Base-by-base conservation (phyloP, 2,888 invertebrate genomes). In the Anarsia innoxiella region DNA sequence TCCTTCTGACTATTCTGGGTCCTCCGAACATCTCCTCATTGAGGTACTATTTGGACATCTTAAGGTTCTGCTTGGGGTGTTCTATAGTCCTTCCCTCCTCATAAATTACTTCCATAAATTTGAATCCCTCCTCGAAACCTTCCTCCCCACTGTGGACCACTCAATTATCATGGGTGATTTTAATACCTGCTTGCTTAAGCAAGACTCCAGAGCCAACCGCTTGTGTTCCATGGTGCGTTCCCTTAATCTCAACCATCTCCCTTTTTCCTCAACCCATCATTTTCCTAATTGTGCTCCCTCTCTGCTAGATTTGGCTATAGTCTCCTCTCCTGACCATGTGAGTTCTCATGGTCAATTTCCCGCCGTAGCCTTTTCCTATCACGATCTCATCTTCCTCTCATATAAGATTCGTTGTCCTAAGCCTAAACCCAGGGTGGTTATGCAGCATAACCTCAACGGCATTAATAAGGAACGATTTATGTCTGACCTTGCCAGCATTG, bases 161-260 rank as follows among this genome's bases (percentile, higher is more conserved):
- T n/a, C n/a, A n/a, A n/a, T n/a, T n/a, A 39, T 46, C 23, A 36
- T 48, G 39, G 43, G 43, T 3, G 40, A 44, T 16, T 41, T 44
- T 8, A 47, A 47, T 23, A 45, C 44, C 2, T 35, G 37, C 27
- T 29, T 40, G 5, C 23, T 25, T 12, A 30, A 32, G 2, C 8
- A 15, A 10, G 14, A 32, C 9, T 2, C 27, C 13, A 26, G 35
- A 4, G 10, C 19, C 34, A 39, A 16, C 3, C 28, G n/a, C n/a
- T n/a, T n/a, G n/a, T n/a, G 6, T 0, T n/a, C 38, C 1, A 26
- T 40, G 1, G 10, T 45, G 4, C 23, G 36, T 6, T 42, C 41
- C 2, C 9, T 9, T 5, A 31, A 26, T 12, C 31, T 47, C 1
- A 9, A 26, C 23, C 11, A 42, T 6, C 31, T 47, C 5, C 36